Evolutionary conservation across 2,113 vertebrate genomes (phyloP).

Genomic region (Psettodes erumei): DNA sequence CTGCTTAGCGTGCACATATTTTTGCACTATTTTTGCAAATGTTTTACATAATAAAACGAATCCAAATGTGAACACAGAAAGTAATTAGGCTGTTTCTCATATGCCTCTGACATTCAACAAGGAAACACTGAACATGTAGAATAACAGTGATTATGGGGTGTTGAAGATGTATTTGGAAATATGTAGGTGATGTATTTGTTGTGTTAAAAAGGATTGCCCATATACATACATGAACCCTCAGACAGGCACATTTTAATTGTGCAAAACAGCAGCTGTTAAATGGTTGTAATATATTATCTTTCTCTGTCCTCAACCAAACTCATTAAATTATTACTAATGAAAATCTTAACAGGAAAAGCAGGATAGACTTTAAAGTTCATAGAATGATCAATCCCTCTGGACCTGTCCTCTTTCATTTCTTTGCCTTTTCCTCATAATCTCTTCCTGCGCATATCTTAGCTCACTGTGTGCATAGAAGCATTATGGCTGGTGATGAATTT

Average conservation of each 20-base stretch:
- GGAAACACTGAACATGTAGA: background rate
- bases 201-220: background rate
- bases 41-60: slow-evolving; percentile 44
- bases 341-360: slow-evolving; percentile 11
- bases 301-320: slow-evolving; percentile 13
- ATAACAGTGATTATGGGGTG: background rate
- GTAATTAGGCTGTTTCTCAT: slow-evolving; percentile 29
- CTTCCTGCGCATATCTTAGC: slow-evolving; percentile 30
- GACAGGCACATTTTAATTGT: background rate
- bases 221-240: background rate
- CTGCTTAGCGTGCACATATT: slow-evolving; percentile 30
- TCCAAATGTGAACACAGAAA: slow-evolving; percentile 20
- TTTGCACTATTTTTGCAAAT: slow-evolving; percentile 20
- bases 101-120: slow-evolving; percentile 2
- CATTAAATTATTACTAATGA: slow-evolving; percentile 29
- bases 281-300: slow-evolving; percentile 9
- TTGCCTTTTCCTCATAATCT: background rate
- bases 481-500: slow-evolving; percentile 53
- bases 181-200: background rate
- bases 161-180: slow-evolving; percentile 1
- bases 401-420: slow-evolving; percentile 8
- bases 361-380: slow-evolving; percentile 14
- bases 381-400: slow-evolving; percentile 10
- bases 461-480: slow-evolving; percentile 8
- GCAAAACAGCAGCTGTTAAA: slow-evolving; percentile 29